Evolutionary conservation across 1,140 invertebrate genomes (phyloP), one percentile per base, ranked within the genome.

Genomic region (Drosophila sechellia): DNA sequence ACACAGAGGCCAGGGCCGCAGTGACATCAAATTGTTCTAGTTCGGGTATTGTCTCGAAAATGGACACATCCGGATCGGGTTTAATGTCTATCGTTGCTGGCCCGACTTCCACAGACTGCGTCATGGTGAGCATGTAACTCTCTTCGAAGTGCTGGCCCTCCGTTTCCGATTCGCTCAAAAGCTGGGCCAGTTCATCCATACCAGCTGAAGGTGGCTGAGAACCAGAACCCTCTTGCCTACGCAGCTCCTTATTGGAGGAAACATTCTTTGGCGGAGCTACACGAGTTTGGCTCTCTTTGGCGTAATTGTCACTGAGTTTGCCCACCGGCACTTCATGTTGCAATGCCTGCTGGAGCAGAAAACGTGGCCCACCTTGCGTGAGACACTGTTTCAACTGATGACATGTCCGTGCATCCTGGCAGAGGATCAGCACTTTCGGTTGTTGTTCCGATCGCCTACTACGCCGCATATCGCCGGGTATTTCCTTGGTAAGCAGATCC

Each of bases 381-480:
- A 97, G 92, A 75, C 94, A 95, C 76, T 95, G 92, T 79, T 96
- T 96, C 15, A 99, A 90, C 90, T 98, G 97, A 73, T 93, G 94
- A 92, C 97, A 97, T 6, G 96, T 97, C 86, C 94, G 95, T 34
- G 94, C 94, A 94, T 98, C 96, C 81, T 97, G 94, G 57, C 97
- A 97, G 3, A 98, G 94, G 75, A 99, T 95, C 20, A 98, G 92
- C 72, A 98, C 95, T 93, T 95, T 96, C 10, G 93, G 93, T 12
- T 92, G 93, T 12, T 92, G 93, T 78, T 90, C 63, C 13, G 63
- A 6, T 5, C 69, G 78, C 0, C 42, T 27, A 0, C 65, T 64
- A 0, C 72, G 56, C 73, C 93, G 94, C 60, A 94, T 94, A 91
- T 96, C 94, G 15, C 93, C 91, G n/a, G 95, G 95, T 79, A 98